phyloP scores from a whole-genome alignment of 2,797 vertebrate genomes.

The Erethizon dorsatum region DNA sequence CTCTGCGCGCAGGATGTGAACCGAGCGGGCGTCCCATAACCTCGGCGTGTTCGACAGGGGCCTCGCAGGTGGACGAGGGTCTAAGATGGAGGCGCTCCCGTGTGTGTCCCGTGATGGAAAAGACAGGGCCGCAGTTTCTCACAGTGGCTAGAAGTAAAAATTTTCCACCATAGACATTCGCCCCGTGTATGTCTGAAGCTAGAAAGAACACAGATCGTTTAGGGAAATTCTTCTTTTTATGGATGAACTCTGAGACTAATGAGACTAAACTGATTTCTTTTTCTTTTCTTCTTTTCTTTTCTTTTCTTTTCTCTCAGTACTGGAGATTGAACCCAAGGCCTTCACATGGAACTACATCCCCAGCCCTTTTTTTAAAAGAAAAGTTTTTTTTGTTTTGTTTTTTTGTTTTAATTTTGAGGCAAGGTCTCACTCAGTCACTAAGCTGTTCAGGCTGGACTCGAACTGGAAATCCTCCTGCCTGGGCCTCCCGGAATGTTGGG shows the following conservation, averaged over 20 bases:
- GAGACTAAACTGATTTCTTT: not conserved
- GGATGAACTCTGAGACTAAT: not conserved
- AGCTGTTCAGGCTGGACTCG: not conserved
- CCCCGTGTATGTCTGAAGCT: not conserved
- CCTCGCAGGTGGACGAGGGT: not conserved
- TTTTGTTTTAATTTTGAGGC: not conserved
- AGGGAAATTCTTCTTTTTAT: not conserved
- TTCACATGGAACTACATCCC: not conserved
- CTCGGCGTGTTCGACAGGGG: not conserved
- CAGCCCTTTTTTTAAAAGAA: not conserved
- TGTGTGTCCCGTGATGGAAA: not conserved
- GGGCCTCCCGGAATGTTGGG: not conserved
- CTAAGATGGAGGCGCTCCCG: not conserved
- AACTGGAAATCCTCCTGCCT: not conserved
- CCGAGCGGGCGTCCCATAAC: not conserved
- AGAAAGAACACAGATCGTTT: slow-evolving; percentile 40
- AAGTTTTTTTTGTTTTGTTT: not conserved
- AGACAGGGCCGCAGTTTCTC: not conserved
- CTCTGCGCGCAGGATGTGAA: not conserved
- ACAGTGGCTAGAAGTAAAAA: not conserved
- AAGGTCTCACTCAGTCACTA: not conserved
- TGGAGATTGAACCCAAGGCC: not conserved
- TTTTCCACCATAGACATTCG: not conserved
- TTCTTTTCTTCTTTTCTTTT: not conserved
- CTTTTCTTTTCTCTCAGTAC: not conserved